phyloP scores from a whole-genome alignment of 1,140 invertebrate genomes.

The Drosophila parvula region DNA sequence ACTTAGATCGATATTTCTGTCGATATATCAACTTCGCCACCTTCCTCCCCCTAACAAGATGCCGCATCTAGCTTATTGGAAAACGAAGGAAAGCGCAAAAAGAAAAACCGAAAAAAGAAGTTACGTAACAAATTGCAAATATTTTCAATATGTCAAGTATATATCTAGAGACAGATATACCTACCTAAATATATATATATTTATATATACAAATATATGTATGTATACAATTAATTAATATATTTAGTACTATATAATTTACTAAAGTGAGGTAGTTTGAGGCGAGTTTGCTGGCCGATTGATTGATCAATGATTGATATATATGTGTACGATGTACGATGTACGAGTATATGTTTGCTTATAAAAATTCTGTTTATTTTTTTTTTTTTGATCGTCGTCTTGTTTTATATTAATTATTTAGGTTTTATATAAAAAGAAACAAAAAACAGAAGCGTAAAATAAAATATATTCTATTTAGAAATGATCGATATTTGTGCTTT shows the following conservation, averaged over 20 bases:
- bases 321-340: conserved; percentile 35
- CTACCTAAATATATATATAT: conserved; percentile 37
- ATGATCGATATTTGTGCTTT: neutral
- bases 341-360: conserved; percentile 62
- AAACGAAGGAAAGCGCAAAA: conserved; percentile 17
- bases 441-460: conserved; percentile 68
- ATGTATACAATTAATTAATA: conserved; percentile 50
- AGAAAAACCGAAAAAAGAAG: conserved; percentile 5
- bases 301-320: conserved; percentile 55
- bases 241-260: conserved; percentile 48
- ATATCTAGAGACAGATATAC: conserved; percentile 42
- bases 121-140: conserved; percentile 50
- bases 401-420: conserved; percentile 79
- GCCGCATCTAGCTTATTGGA: conserved; percentile 25
- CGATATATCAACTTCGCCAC: neutral
- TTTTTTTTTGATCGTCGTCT: conserved; percentile 46
- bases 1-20: neutral
- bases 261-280: conserved; percentile 23
- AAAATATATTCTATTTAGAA: conserved; percentile 80
- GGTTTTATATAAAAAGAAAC: conserved; percentile 67
- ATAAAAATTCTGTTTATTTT: conserved; percentile 62
- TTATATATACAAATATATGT: conserved; percentile 30
- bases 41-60: too few relatives aligned
- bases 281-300: conserved; percentile 44
- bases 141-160: conserved; percentile 64